A percentile compares a stretch with the other conserved stretches of the same genome.
These are phyloP conservation scores for Oscheius sp. DNA, from an alignment of 2,888 invertebrate species.

Conservation along the genomic window DNA sequence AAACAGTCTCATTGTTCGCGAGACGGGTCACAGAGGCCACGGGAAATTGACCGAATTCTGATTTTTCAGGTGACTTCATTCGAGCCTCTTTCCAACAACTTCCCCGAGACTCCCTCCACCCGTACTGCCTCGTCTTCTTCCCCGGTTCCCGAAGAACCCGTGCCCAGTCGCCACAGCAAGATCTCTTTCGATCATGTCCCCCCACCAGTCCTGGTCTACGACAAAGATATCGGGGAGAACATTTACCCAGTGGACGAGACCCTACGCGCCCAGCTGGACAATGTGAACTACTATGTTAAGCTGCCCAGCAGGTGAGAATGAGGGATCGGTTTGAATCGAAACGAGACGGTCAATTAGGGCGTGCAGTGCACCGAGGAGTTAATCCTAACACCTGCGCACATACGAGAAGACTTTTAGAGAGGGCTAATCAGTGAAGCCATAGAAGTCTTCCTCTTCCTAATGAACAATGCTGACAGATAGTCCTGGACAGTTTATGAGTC, in stretches of 20 bases:
- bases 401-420: no score
- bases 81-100: conserved; percentile 32
- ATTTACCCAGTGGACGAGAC: conserved; percentile 52
- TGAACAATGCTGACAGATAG: no score
- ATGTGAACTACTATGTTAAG: conserved; percentile 54
- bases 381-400: conserved; percentile 31
- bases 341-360: conserved; percentile 13
- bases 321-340: neutral
- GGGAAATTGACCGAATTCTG: neutral
- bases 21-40: neutral
- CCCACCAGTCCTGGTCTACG: conserved; percentile 35
- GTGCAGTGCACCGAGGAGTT: conserved; percentile 12
- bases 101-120: conserved; percentile 16
- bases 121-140: conserved; percentile 9
- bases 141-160: conserved; percentile 38
- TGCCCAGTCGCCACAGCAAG: conserved; percentile 27
- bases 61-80: conserved; percentile 50
- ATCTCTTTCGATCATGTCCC: neutral
- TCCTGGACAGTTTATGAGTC: no score
- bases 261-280: conserved; percentile 46
- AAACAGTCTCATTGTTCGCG: conserved; percentile 16
- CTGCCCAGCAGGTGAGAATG: conserved; percentile 46
- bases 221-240: conserved; percentile 53
- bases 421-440: no score
- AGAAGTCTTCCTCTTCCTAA: no score